Percentiles rank a stretch among this genome's conserved stretches.
Conservation (phyloP, 2,888 invertebrate genomes). For the Himalopsyche japonica region DNA sequence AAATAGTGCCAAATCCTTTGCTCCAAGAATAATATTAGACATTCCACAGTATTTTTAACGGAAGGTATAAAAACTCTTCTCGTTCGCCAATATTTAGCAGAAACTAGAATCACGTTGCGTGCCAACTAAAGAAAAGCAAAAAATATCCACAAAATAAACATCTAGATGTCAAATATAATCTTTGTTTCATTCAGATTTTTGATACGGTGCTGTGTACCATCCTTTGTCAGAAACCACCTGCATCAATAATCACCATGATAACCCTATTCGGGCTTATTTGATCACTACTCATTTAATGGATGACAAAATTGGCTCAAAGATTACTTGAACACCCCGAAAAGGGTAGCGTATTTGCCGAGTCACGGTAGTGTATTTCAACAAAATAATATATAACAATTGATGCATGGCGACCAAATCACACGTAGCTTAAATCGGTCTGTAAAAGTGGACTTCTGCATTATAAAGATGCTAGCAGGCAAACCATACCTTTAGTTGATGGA, state of each 20-base stretch:
- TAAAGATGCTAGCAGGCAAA: background rate
- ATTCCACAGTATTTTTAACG: background rate
- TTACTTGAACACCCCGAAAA: too few relatives aligned
- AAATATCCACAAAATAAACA: background rate
- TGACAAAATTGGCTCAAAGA: too few relatives aligned
- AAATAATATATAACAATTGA: too few relatives aligned
- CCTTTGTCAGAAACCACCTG: background rate
- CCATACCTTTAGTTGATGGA: background rate
- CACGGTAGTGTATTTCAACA: too few relatives aligned
- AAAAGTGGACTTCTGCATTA: background rate
- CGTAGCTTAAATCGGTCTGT: background rate
- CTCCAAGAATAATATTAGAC: background rate
- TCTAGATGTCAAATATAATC: background rate
- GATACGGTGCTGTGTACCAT: background rate
- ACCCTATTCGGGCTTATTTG: too few relatives aligned
- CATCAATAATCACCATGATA: background rate
- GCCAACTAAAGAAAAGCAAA: background rate
- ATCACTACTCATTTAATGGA: too few relatives aligned
- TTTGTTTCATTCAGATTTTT: background rate
- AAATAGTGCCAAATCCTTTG: conserved; percentile 1
- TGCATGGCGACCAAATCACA: too few relatives aligned
- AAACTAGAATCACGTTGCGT: background rate
- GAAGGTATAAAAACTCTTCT: background rate
- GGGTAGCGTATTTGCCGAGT: too few relatives aligned
- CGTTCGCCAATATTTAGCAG: background rate